phyloP scores from a whole-genome alignment of 2,797 vertebrate species.

The Mallotus villosus region DNA sequence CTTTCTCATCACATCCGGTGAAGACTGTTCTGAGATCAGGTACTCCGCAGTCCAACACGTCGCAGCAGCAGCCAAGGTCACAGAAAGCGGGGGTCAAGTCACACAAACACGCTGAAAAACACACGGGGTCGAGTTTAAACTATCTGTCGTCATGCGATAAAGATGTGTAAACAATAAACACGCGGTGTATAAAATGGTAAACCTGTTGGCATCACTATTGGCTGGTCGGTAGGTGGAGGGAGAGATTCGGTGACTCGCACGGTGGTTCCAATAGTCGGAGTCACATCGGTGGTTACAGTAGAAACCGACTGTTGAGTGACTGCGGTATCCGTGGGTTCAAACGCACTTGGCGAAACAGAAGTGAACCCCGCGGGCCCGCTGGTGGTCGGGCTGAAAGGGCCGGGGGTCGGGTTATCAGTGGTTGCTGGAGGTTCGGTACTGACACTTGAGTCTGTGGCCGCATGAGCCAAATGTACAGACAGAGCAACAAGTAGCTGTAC shows the following conservation, averaged over 20 bases:
- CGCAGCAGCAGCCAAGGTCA: constrained; percentile 80
- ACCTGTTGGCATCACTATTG: constrained; percentile 36
- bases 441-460: constrained; percentile 26
- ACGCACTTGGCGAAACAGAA: neutral
- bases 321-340: neutral
- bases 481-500: constrained; percentile 35
- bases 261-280: constrained; percentile 14
- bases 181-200: neutral
- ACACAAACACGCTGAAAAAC: constrained; percentile 69
- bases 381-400: neutral
- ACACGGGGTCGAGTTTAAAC: neutral
- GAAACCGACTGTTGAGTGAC: neutral
- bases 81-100: constrained; percentile 73
- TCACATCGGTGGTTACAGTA: neutral
- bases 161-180: neutral
- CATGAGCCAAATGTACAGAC: constrained; percentile 27
- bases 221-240: constrained; percentile 24
- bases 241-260: constrained; percentile 13
- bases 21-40: constrained; percentile 69
- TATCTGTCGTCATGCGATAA: neutral
- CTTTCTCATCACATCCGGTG: constrained; percentile 56
- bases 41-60: constrained; percentile 68
- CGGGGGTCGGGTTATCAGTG: constrained; percentile 34
- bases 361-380: too few species aligned
- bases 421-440: constrained; percentile 8